Conservation (phyloP, 2,113 vertebrate genomes). For the Apteryx mantelli region DNA sequence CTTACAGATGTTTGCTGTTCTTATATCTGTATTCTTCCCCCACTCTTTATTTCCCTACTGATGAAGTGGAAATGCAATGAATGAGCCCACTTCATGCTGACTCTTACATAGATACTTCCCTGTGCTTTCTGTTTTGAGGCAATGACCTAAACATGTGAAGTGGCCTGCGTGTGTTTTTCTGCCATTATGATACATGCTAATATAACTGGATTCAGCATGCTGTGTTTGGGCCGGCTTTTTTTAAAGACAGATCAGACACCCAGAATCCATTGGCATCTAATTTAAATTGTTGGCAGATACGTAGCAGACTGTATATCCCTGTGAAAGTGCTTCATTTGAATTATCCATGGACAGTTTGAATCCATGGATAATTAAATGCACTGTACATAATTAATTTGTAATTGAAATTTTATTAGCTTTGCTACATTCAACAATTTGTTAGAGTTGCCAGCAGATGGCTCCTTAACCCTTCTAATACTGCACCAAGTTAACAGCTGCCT, state of each 20-base stretch:
- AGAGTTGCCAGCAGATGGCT: constrained; percentile 78
- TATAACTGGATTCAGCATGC: not conserved
- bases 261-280: constrained; percentile 39
- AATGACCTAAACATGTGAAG: not conserved
- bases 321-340: constrained; percentile 64
- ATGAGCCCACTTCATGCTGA: not conserved
- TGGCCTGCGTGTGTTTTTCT: not conserved
- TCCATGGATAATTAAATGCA: constrained; percentile 78
- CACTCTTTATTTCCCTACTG: not conserved
- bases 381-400: constrained; percentile 75
- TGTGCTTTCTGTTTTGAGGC: not conserved
- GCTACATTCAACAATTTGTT: constrained; percentile 5
- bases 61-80: not conserved
- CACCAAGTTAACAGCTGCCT: not conserved
- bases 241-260: not conserved
- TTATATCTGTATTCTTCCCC: not conserved
- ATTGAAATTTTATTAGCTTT: constrained; percentile 58
- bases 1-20: fast-evolving
- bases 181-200: not conserved
- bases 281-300: constrained; percentile 57
- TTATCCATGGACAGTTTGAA: constrained; percentile 70
- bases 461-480: constrained; percentile 72
- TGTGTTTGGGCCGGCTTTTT: not conserved
- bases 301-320: constrained; percentile 40
- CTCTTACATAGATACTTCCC: not conserved